These are phyloP conservation scores for Drosophila ercepeae DNA, from an alignment of 1,140 invertebrate species.

Conservation along the genomic window DNA sequence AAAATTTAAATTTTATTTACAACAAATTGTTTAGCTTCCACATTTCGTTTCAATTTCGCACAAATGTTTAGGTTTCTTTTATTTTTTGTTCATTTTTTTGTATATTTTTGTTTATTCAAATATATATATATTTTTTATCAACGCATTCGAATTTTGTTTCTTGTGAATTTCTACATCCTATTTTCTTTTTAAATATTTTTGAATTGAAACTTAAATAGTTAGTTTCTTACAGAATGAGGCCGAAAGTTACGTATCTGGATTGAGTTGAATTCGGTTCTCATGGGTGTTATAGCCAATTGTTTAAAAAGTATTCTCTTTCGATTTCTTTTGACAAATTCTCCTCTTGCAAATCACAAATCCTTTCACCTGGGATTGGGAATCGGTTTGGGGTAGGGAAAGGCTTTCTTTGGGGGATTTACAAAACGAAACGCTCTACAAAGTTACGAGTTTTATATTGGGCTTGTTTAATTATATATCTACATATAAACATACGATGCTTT, in stretches of 20 bases:
- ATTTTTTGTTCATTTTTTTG: constrained; percentile 41
- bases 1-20: constrained; percentile 81
- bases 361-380: constrained; percentile 26
- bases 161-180: constrained; percentile 55
- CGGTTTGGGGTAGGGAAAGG: constrained; percentile 1
- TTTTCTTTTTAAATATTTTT: constrained; percentile 15
- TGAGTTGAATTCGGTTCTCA: constrained; percentile 56
- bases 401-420: constrained; percentile 48
- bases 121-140: constrained; percentile 39
- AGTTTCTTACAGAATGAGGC: constrained; percentile 83
- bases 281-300: constrained; percentile 30
- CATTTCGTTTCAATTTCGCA: constrained; percentile 65
- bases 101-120: constrained; percentile 18
- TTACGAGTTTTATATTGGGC: constrained; percentile 63
- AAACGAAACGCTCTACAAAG: constrained; percentile 75
- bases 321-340: constrained; percentile 47
- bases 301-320: constrained; percentile 22
- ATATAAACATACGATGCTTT: constrained; percentile 75
- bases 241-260: constrained; percentile 83
- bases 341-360: constrained; percentile 40
- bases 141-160: constrained; percentile 51
- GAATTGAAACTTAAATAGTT: constrained; percentile 59
- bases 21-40: constrained; percentile 78
- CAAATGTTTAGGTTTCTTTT: constrained; percentile 43
- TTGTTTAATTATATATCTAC: constrained; percentile 75